A percentile compares a stretch with the other conserved stretches of the same genome.
Conservation (phyloP, 2,113 vertebrate genomes). For the Jacana jacana region DNA sequence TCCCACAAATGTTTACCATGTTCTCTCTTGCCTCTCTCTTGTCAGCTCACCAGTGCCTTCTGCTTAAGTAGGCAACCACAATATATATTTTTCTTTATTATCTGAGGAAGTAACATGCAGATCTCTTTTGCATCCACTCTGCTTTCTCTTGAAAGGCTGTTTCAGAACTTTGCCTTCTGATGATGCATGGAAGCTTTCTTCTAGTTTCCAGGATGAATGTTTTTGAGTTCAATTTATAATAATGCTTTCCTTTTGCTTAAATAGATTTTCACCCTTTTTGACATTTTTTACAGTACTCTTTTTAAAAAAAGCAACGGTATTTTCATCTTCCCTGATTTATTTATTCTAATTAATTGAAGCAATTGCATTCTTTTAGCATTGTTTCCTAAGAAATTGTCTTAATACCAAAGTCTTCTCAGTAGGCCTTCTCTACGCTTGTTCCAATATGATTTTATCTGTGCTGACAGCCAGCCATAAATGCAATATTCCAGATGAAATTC, state of each 20-base stretch:
- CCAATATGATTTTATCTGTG: not conserved
- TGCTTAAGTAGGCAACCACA: not conserved
- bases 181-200: constrained; percentile 13
- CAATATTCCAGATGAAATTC: not conserved
- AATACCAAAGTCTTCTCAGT: not conserved
- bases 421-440: not conserved
- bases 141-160: not conserved
- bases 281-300: not conserved
- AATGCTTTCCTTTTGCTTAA: not conserved
- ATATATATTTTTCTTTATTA: not conserved
- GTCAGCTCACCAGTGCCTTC: not conserved
- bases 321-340: not conserved
- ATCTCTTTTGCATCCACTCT: not conserved
- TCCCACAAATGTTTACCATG: not conserved
- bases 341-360: not conserved
- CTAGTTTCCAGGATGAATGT: not conserved
- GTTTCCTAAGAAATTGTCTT: not conserved
- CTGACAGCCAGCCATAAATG: not conserved
- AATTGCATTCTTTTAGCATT: not conserved
- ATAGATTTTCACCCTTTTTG: not conserved
- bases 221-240: not conserved
- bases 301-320: not conserved
- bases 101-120: not conserved
- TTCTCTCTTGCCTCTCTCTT: not conserved
- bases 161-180: not conserved